Evolutionary conservation across 2,797 vertebrate genomes (phyloP).

Genomic region (Emys orbicularis): DNA sequence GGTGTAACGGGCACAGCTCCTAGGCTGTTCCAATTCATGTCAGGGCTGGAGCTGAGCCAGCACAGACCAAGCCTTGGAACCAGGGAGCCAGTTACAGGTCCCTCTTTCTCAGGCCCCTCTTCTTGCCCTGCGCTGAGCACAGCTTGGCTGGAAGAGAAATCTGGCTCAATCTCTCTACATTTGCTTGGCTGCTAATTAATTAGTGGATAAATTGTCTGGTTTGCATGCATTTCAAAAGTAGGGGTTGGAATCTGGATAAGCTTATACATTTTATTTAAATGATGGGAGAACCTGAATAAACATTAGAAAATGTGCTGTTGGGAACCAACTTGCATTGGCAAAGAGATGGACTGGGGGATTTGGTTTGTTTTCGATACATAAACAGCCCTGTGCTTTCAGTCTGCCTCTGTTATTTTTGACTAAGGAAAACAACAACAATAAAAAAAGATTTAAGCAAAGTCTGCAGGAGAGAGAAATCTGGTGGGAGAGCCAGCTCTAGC

Average conservation of each 20-base stretch:
- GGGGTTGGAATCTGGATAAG: neutral
- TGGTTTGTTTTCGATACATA: neutral
- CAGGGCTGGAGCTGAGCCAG: neutral
- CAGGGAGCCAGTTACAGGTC: too few relatives aligned
- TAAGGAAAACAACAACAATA: neutral
- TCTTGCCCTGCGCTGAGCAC: neutral
- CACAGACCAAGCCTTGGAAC: neutral
- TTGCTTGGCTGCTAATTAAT: neutral
- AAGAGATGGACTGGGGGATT: neutral
- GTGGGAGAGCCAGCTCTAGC: neutral
- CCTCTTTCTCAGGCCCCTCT: neutral
- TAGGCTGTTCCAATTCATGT: neutral
- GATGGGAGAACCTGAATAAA: neutral
- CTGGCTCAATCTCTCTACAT: fast-evolving
- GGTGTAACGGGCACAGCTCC: neutral
- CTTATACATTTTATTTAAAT: neutral
- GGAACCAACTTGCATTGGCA: neutral
- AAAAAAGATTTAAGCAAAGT: neutral
- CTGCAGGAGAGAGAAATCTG: neutral
- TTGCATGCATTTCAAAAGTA: neutral
- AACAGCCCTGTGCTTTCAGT: neutral
- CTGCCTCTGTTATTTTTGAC: neutral
- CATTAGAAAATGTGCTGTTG: neutral
- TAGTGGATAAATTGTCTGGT: neutral
- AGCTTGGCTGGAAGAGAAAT: neutral